phyloP scores from a whole-genome alignment of 2,888 invertebrate genomes.

The Thereva nobilitata region DNA sequence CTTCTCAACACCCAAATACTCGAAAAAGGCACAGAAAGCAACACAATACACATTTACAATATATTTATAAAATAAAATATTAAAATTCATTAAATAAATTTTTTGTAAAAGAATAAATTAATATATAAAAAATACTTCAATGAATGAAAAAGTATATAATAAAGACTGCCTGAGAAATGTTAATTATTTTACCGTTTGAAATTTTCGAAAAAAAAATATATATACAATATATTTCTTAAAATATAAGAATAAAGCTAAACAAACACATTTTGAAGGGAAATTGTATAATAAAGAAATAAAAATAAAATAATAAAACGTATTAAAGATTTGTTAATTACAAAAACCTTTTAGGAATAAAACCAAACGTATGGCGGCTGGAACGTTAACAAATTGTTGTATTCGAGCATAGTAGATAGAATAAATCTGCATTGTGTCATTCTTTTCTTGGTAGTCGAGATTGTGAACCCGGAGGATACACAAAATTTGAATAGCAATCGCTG shows the following conservation, averaged over 20 bases:
- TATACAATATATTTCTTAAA: slow-evolving; percentile 18
- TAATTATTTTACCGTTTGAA: slow-evolving; percentile 34
- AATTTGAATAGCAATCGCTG: too few relatives aligned
- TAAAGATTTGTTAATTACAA: not conserved
- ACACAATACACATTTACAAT: slow-evolving; percentile 24
- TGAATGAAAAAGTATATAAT: slow-evolving; percentile 13
- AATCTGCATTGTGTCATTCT: too few relatives aligned
- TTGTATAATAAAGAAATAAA: slow-evolving; percentile 28
- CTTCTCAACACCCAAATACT: too few relatives aligned
- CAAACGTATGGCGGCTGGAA: too few relatives aligned
- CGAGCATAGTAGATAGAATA: too few relatives aligned
- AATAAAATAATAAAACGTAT: slow-evolving; percentile 23
- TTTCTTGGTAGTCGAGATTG: too few relatives aligned
- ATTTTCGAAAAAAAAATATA: slow-evolving; percentile 28
- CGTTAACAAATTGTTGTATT: too few relatives aligned
- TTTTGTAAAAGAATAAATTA: slow-evolving; percentile 28
- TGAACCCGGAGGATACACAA: too few relatives aligned
- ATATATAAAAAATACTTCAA: slow-evolving; percentile 21
- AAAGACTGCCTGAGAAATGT: slow-evolving; percentile 33
- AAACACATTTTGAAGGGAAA: slow-evolving; percentile 21
- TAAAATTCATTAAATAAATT: slow-evolving; percentile 16
- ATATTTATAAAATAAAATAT: slow-evolving; percentile 18
- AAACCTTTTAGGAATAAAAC: not conserved
- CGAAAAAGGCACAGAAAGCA: not conserved
- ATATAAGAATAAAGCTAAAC: slow-evolving; percentile 14